These are phyloP conservation scores for Pungitius pungitius DNA, from an alignment of 2,113 vertebrate species.

Conservation along the genomic window DNA sequence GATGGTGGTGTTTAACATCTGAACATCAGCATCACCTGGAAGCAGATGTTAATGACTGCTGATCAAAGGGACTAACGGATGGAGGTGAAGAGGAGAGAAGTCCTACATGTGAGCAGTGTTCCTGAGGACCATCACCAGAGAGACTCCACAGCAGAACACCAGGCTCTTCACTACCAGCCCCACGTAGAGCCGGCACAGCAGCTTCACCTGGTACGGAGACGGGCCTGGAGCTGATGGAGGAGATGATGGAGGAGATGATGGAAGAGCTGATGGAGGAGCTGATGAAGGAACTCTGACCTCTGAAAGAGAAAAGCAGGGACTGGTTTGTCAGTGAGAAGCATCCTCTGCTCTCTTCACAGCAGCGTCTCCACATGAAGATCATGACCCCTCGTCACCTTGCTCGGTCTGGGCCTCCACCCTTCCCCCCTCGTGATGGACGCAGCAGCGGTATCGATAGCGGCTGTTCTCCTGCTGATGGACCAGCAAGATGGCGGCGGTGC, in stretches of 20 bases:
- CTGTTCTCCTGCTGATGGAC: not conserved
- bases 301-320: slow-evolving; percentile 14
- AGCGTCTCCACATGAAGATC: slow-evolving; percentile 6
- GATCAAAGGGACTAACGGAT: no score
- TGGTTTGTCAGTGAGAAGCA: not conserved
- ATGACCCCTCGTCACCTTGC: not conserved
- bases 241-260: no score
- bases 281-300: not conserved
- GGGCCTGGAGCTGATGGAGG: not conserved
- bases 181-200: slow-evolving; percentile 36
- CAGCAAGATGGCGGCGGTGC: slow-evolving; percentile 3
- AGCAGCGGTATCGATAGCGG: not conserved
- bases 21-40: no score
- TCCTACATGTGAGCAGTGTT: not conserved
- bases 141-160: slow-evolving; percentile 32
- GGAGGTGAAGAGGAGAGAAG: no score
- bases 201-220: slow-evolving; percentile 18
- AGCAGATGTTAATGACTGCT: no score
- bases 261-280: no score
- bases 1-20: no score
- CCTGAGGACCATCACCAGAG: not conserved
- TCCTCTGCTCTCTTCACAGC: not conserved
- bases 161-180: slow-evolving; percentile 44
- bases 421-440: not conserved
- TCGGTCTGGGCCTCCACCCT: not conserved